phyloP scores from a whole-genome alignment of 2,888 invertebrate genomes.

The Emmelina monodactyla region DNA sequence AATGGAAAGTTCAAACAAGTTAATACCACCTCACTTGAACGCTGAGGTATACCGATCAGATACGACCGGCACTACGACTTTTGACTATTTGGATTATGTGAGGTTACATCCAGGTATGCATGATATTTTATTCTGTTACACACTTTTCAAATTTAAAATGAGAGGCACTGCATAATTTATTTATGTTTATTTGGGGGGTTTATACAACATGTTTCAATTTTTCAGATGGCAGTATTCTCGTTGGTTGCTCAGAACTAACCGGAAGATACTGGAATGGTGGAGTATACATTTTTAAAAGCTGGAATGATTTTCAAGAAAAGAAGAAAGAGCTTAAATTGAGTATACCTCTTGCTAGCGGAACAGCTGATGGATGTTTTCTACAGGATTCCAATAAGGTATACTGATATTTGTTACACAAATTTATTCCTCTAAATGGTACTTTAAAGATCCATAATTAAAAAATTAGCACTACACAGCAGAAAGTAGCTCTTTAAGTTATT shows the following conservation, averaged over 20 bases:
- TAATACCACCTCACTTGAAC: slow-evolving; percentile 52
- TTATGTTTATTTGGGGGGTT: too few relatives aligned
- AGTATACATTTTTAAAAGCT: slow-evolving; percentile 31
- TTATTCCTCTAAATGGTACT: too few relatives aligned
- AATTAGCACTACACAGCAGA: too few relatives aligned
- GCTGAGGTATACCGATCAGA: slow-evolving; percentile 54
- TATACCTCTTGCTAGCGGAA: slow-evolving; percentile 37
- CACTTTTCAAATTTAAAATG: too few relatives aligned
- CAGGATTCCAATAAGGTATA: slow-evolving; percentile 39
- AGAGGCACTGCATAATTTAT: too few relatives aligned
- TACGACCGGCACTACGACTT: slow-evolving; percentile 35
- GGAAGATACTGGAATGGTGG: slow-evolving; percentile 59
- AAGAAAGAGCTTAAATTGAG: slow-evolving; percentile 26
- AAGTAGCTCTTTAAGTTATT: too few relatives aligned
- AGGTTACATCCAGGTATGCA: slow-evolving; percentile 36
- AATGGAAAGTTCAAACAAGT: slow-evolving; percentile 42
- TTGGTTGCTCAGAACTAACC: slow-evolving; percentile 54
- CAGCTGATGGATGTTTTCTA: slow-evolving; percentile 52
- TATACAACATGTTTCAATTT: slow-evolving; percentile 10
- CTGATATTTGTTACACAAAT: too few relatives aligned
- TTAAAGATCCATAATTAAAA: too few relatives aligned
- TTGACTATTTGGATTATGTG: slow-evolving; percentile 46
- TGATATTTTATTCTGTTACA: too few relatives aligned
- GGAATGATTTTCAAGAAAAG: slow-evolving; percentile 25
- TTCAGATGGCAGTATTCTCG: slow-evolving; percentile 46